phyloP scores from a whole-genome alignment of 2,888 invertebrate species.

The Idaea straminata region DNA sequence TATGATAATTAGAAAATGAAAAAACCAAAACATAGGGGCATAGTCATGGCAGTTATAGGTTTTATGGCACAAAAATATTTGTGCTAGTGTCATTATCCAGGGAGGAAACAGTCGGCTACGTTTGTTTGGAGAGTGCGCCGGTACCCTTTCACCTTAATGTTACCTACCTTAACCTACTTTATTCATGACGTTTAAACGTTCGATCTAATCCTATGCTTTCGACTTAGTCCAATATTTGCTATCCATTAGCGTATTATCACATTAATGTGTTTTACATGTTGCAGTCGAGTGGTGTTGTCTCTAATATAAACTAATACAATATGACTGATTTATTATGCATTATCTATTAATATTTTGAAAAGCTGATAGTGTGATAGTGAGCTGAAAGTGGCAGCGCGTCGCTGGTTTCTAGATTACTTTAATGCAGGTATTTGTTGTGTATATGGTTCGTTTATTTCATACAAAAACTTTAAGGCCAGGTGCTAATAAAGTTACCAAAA shows the following conservation, averaged over 20 bases:
- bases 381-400: slow-evolving; percentile 20
- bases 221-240: slow-evolving; percentile 49
- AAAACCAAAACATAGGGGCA: too few species aligned
- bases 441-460: background rate
- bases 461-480: background rate
- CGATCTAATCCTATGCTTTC: slow-evolving; percentile 16
- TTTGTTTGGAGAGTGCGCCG: too few species aligned
- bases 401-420: slow-evolving; percentile 26
- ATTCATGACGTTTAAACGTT: background rate
- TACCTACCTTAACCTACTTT: background rate
- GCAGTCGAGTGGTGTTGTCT: slow-evolving; percentile 23
- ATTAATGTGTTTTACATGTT: slow-evolving; percentile 63
- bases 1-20: too few species aligned
- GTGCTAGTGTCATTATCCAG: too few species aligned
- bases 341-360: slow-evolving; percentile 32
- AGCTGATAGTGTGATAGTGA: slow-evolving; percentile 17
- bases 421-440: slow-evolving; percentile 18
- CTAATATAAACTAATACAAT: slow-evolving; percentile 21
- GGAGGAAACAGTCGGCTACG: too few species aligned
- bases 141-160: background rate
- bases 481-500: too few species aligned
- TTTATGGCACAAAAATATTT: too few species aligned
- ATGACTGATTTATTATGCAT: slow-evolving; percentile 31
- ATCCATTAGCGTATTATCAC: slow-evolving; percentile 56
- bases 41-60: too few species aligned